These are phyloP conservation scores for Drosophila nigromelanica DNA, from an alignment of 1,140 invertebrate species.

Conservation along the genomic window DNA sequence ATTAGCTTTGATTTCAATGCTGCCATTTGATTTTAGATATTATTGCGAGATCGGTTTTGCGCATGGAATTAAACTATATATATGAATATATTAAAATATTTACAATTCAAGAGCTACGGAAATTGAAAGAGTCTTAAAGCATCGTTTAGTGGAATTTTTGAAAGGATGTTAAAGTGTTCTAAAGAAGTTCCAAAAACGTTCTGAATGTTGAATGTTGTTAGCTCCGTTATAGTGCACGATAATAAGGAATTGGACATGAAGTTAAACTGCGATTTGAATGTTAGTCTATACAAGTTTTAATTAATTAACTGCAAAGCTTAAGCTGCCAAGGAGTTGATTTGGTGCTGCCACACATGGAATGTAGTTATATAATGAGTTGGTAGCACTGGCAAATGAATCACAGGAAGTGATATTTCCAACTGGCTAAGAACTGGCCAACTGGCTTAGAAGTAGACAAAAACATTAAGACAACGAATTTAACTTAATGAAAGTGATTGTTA, in stretches of 20 bases:
- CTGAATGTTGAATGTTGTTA: too few species aligned
- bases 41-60: conserved; percentile 74
- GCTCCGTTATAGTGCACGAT: too few species aligned
- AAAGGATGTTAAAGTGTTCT: background rate
- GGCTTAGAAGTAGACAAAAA: too few species aligned
- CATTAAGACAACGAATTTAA: too few species aligned
- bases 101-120: conserved; percentile 45
- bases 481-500: too few species aligned
- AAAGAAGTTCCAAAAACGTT: background rate
- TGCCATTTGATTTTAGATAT: conserved; percentile 50
- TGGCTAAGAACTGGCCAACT: too few species aligned
- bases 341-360: background rate
- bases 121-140: background rate
- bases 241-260: background rate
- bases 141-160: background rate
- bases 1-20: conserved; percentile 47
- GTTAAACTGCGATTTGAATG: background rate
- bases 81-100: conserved; percentile 21
- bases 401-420: too few species aligned
- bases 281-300: too few species aligned
- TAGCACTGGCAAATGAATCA: too few species aligned
- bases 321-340: background rate
- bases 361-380: too few species aligned
- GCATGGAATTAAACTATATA: conserved; percentile 52
- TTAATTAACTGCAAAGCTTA: too few species aligned